These are phyloP conservation scores for Bergia sp. DNA, from an alignment of 92 coral and sea anemone species.

Conservation along the genomic window DNA sequence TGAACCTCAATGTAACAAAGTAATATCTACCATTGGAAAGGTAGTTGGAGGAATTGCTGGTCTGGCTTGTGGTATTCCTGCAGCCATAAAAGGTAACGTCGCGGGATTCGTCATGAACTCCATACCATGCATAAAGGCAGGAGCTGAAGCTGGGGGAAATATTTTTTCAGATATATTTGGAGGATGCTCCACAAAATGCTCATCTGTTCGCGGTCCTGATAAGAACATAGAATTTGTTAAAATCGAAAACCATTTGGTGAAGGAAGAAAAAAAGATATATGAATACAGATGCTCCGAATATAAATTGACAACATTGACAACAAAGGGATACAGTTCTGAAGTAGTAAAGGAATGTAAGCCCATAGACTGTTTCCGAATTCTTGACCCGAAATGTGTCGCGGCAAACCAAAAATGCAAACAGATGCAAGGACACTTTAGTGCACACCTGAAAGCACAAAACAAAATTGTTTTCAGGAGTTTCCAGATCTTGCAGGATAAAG, in stretches of 20 bases:
- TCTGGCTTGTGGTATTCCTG: background rate
- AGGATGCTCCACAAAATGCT: slow-evolving; percentile 21
- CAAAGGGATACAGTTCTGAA: slow-evolving; percentile 5
- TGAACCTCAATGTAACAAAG: no score
- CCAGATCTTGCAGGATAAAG: background rate
- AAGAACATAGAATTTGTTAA: background rate
- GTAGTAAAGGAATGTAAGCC: background rate
- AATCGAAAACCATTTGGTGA: background rate
- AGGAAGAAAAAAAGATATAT: background rate
- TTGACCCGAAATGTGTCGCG: background rate
- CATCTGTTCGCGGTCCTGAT: background rate
- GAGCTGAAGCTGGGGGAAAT: background rate
- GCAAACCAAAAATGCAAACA: background rate
- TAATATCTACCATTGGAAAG: no score
- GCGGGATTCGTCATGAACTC: no score
- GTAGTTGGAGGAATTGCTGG: background rate
- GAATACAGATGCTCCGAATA: background rate
- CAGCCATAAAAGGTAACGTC: no score
- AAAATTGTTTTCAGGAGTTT: background rate
- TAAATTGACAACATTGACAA: background rate
- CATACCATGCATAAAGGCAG: background rate
- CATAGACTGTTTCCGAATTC: no score
- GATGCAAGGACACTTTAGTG: background rate
- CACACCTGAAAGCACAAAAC: background rate
- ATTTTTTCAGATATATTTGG: background rate